Evolutionary conservation across 2,797 vertebrate genomes (phyloP).

Genomic region (Euphonia xanthogaster): DNA sequence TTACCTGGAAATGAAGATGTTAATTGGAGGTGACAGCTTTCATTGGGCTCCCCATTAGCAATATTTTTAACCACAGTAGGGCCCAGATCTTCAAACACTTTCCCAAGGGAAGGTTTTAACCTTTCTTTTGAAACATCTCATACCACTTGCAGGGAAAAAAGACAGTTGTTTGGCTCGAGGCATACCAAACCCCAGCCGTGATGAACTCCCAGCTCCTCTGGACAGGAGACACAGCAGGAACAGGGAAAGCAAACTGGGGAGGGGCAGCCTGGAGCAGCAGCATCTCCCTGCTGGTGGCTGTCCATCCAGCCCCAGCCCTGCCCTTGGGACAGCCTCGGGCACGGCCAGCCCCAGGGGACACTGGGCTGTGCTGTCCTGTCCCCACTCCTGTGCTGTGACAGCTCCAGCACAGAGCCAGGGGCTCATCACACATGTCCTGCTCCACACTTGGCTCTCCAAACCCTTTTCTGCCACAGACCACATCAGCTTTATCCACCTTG

Average conservation of each 20-base stretch:
- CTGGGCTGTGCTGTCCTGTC: background rate
- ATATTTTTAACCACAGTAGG: slow-evolving; percentile 35
- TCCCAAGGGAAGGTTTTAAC: slow-evolving; percentile 51
- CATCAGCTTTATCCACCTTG: background rate
- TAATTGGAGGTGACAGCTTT: slow-evolving; percentile 50
- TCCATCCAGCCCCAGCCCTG: background rate
- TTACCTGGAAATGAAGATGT: slow-evolving; percentile 63
- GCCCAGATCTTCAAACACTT: slow-evolving; percentile 18
- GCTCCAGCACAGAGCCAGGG: accelerated
- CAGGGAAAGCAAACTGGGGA: background rate
- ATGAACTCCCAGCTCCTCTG: background rate
- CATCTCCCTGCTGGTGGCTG: accelerated
- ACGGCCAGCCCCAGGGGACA: background rate
- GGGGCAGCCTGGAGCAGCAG: background rate
- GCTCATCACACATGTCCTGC: accelerated
- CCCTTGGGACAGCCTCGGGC: accelerated
- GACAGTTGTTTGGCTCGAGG: background rate
- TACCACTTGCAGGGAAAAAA: background rate
- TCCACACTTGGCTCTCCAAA: accelerated
- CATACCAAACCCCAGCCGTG: accelerated
- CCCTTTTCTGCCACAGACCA: background rate
- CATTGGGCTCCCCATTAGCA: slow-evolving; percentile 28
- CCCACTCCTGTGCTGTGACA: background rate
- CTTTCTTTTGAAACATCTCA: slow-evolving; percentile 29
- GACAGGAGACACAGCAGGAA: background rate